Evolutionary conservation across 1,140 invertebrate genomes (phyloP).

Genomic region (Cotesia typhae): DNA sequence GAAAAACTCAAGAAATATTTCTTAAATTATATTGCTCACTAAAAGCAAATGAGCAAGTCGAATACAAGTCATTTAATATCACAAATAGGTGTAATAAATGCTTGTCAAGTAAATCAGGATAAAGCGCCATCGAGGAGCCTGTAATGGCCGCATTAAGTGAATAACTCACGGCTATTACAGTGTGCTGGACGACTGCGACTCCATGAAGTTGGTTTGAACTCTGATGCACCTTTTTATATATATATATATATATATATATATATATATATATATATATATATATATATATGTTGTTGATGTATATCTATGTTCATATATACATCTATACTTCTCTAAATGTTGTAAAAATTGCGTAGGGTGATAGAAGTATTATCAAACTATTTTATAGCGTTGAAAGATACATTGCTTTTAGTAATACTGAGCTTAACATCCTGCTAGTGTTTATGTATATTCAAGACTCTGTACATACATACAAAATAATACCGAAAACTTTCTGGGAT

Average conservation of each 20-base stretch:
- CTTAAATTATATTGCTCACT: constrained; percentile 7
- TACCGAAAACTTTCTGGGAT: no score
- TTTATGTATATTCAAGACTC: no score
- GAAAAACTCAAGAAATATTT: neutral
- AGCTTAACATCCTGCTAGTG: no score
- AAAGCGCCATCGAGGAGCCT: constrained; percentile 60
- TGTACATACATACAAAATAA: no score
- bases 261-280: no score
- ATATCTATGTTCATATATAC: constrained; percentile 21
- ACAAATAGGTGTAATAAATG: constrained; percentile 59
- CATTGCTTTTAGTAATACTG: constrained; percentile 24
- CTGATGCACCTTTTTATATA: no score
- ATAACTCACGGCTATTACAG: constrained; percentile 56
- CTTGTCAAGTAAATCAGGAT: constrained; percentile 64
- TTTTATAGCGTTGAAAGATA: constrained; percentile 59
- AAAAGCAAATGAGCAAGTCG: constrained; percentile 6
- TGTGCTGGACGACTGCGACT: constrained; percentile 29
- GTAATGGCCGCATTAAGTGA: constrained; percentile 64
- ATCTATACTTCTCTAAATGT: constrained; percentile 38
- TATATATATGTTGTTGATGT: constrained; percentile 31
- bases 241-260: no score
- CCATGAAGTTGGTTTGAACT: no score
- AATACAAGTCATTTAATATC: constrained; percentile 34
- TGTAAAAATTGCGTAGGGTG: constrained; percentile 54
- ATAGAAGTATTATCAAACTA: constrained; percentile 60